Conservation (phyloP, 2,888 invertebrate species). For the Syrphus vitripennis region DNA sequence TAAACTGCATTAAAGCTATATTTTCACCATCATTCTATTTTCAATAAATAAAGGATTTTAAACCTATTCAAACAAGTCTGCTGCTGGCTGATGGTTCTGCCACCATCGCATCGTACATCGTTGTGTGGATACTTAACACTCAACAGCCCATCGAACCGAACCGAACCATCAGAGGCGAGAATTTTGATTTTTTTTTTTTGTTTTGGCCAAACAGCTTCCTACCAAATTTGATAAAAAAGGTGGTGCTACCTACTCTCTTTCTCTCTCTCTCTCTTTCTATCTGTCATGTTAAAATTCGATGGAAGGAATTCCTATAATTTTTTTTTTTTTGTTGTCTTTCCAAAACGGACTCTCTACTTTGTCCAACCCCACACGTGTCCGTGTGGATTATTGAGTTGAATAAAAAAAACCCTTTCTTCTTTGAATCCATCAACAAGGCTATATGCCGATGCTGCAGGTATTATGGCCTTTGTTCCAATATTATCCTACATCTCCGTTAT, state of each 20-base stretch:
- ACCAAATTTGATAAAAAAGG: slow-evolving; percentile 14
- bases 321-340: background rate
- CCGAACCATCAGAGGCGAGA: too few relatives aligned
- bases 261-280: too few relatives aligned
- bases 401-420: background rate
- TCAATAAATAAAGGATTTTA: slow-evolving; percentile 31
- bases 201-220: background rate
- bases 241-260: background rate
- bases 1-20: slow-evolving; percentile 54
- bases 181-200: background rate
- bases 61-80: slow-evolving; percentile 43
- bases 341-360: background rate
- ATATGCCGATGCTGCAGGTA: slow-evolving; percentile 12
- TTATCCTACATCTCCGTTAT: slow-evolving; percentile 16
- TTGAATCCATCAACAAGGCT: slow-evolving; percentile 32
- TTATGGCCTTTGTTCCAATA: slow-evolving; percentile 55
- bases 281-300: slow-evolving; percentile 3
- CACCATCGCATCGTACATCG: too few relatives aligned
- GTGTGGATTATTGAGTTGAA: background rate
- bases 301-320: background rate
- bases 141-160: background rate
- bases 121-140: background rate
- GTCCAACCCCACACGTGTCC: background rate
- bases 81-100: too few relatives aligned
- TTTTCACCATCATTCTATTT: slow-evolving; percentile 42